Conservation (phyloP, 1,140 invertebrate species). For the Bacillus rossius region DNA sequence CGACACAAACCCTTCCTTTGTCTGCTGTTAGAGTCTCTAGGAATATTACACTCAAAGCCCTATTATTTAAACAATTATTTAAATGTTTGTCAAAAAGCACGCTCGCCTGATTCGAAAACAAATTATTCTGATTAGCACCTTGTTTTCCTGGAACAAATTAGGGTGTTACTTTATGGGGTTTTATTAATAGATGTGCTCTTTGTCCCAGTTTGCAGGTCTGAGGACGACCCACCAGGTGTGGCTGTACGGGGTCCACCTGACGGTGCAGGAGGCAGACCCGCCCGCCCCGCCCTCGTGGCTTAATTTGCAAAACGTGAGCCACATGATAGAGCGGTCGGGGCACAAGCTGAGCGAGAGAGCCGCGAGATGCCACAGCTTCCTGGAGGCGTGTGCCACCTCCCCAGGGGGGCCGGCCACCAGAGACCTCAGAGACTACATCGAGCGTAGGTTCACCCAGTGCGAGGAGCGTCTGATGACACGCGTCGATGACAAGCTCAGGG, state of each 20-base stretch:
- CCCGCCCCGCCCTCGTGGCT: constrained; percentile 17
- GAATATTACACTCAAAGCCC: too few relatives aligned
- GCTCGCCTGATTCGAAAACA: too few relatives aligned
- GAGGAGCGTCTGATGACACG: constrained; percentile 25
- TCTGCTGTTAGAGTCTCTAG: too few relatives aligned
- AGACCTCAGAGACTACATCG: constrained; percentile 23
- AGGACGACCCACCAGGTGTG: constrained; percentile 40
- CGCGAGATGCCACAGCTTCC: constrained; percentile 17
- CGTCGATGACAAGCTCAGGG: constrained; percentile 38
- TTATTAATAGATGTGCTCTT: too few relatives aligned
- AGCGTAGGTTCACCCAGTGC: constrained; percentile 1
- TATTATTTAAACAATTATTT: too few relatives aligned
- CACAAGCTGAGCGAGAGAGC: constrained; percentile 30
- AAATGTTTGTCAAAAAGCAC: too few relatives aligned
- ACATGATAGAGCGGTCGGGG: constrained; percentile 34
- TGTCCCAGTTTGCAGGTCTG: constrained; percentile 41
- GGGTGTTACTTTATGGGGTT: too few relatives aligned
- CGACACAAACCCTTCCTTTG: too few relatives aligned
- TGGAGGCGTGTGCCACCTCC: constrained; percentile 5
- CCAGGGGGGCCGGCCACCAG: constrained; percentile 21
- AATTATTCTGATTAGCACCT: too few relatives aligned
- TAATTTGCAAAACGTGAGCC: constrained; percentile 13
- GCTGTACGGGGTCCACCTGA: constrained; percentile 42
- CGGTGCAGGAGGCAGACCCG: constrained; percentile 29
- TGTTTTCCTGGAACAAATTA: too few relatives aligned